phyloP scores from a whole-genome alignment of 2,797 vertebrate genomes.

The Eulemur rubriventer region DNA sequence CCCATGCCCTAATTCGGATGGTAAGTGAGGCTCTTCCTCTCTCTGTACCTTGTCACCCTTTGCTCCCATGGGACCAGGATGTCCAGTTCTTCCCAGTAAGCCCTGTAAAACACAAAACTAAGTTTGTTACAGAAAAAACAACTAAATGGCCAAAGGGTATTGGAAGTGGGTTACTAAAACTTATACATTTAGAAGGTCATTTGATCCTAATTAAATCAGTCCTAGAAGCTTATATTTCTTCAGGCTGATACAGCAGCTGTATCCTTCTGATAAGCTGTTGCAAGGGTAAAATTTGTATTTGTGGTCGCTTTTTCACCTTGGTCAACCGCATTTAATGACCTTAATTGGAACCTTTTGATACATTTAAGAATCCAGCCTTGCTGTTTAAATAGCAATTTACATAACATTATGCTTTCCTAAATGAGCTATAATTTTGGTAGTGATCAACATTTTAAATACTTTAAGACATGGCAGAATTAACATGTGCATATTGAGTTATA shows the following conservation, averaged over 20 bases:
- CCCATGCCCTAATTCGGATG: neutral
- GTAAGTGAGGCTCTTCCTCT: neutral
- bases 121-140: conserved; percentile 65
- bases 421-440: conserved; percentile 69
- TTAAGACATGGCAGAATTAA: conserved; percentile 45
- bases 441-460: conserved; percentile 64
- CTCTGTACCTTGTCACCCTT: conserved; percentile 94
- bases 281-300: conserved; percentile 74
- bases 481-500: conserved; percentile 40
- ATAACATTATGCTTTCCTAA: conserved; percentile 75
- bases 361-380: conserved; percentile 68
- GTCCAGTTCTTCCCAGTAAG: conserved; percentile 92
- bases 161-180: conserved; percentile 65
- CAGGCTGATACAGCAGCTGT: conserved; percentile 70
- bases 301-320: conserved; percentile 76
- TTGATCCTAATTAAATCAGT: conserved; percentile 74
- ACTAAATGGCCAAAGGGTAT: conserved; percentile 22
- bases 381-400: conserved; percentile 80
- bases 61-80: conserved; percentile 88
- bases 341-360: conserved; percentile 74
- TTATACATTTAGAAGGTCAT: conserved; percentile 70
- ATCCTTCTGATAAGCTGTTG: conserved; percentile 71
- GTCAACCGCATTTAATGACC: conserved; percentile 72
- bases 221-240: conserved; percentile 74
- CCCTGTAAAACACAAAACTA: conserved; percentile 88